phyloP scores from a whole-genome alignment of 2,888 invertebrate species.

The Ormia ochracea region DNA sequence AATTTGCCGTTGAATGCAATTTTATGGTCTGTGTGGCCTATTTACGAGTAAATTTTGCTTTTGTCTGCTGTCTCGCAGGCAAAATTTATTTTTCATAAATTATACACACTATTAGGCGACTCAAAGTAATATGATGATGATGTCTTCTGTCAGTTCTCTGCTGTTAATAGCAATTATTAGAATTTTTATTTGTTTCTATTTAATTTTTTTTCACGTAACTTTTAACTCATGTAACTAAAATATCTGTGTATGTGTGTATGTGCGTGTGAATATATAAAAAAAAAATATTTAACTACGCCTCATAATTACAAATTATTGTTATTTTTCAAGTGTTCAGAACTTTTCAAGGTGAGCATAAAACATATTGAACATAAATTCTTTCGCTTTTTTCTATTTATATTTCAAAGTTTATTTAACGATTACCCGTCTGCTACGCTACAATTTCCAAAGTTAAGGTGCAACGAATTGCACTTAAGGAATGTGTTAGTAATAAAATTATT shows the following conservation, averaged over 20 bases:
- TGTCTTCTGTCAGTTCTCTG: background rate
- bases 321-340: constrained; percentile 50
- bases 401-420: constrained; percentile 38
- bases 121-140: background rate
- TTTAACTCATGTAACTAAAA: background rate
- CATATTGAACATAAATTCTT: constrained; percentile 32
- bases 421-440: constrained; percentile 30
- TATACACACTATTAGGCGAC: background rate
- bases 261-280: no score
- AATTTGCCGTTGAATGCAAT: no score
- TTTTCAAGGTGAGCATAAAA: constrained; percentile 52
- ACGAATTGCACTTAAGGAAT: background rate
- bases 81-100: background rate
- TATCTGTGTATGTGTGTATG: no score
- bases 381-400: constrained; percentile 17
- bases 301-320: constrained; percentile 57
- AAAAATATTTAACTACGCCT: constrained; percentile 45
- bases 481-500: background rate
- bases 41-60: no score
- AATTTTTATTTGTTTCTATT: background rate
- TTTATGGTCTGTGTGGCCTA: no score
- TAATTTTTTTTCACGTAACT: constrained; percentile 6
- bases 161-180: background rate
- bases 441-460: constrained; percentile 7
- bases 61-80: no score